Evolutionary conservation across 2,797 vertebrate species (phyloP), one percentile per base, ranked within the genome.

Genomic region (Hypotaenidia philippensis): DNA sequence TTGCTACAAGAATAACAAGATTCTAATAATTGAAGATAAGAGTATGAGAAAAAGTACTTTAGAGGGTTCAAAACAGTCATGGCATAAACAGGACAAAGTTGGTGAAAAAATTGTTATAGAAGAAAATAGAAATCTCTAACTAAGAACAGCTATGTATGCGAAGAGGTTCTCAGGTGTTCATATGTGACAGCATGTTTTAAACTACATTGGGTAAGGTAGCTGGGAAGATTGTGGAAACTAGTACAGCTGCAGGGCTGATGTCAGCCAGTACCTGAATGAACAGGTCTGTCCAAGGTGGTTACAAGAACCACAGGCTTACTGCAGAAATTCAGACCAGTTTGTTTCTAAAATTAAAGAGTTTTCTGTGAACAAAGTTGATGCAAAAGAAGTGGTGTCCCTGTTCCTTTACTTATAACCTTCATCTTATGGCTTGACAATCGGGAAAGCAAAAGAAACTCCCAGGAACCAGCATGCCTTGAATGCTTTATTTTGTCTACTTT

Each of bases 401-500:
- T 87, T 83, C 34, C 52, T 27, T 74, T 85, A 38, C 45, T 61
- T 86, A 25, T 21, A 95, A 76, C 17, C 34, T 91, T 88, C 69
- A 56, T 69, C 55, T n/a, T 59, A 40, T 52, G 11, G n/a, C 45
- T 66, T 72, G n/a, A 77, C 57, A 84, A 65, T 0, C 63, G 32
- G 34, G n/a, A 90, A 78, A 94, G 38, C 9, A 81, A 75, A 80
- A 85, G 53, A 60, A 77, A 17, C 18, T 89, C 34, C 26, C 36
- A 61, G 84, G 72, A 87, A 79, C n/a, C 47, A 69, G 36, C 55
- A 79, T 93, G 92, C 47, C 38, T 89, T 56, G 66, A 91, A 95
- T 93, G 31, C 6, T 91, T 93, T 85, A 91, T 92, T 89, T 90
- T 79, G 47, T 63, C 91, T 97, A 20, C 63, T 95, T 96, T 93